A percentile compares a stretch with the other conserved stretches of the same genome.
Conservation (phyloP, 2,888 invertebrate genomes). For the Trachelus stipa region DNA sequence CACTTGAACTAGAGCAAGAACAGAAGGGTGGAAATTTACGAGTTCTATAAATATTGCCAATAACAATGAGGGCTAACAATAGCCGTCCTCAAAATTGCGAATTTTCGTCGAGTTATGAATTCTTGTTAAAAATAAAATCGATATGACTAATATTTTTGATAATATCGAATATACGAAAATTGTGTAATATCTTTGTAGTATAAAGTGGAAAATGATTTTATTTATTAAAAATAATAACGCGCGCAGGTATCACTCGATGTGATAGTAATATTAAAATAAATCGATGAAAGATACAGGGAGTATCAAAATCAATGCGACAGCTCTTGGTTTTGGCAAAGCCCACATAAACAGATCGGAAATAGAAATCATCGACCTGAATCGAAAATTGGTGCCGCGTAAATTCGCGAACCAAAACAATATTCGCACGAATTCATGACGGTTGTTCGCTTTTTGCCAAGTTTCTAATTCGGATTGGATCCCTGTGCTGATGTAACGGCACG, state of each 20-base stretch:
- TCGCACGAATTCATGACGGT: background rate
- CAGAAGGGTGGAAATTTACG: background rate
- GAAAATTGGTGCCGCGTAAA: background rate
- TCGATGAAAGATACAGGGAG: background rate
- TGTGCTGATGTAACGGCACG: background rate
- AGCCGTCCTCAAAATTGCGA: background rate
- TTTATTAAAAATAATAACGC: background rate
- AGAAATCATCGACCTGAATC: constrained; percentile 47
- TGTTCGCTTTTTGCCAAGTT: constrained; percentile 5
- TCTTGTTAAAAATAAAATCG: background rate
- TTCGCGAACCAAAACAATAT: constrained; percentile 7
- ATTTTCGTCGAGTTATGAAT: background rate
- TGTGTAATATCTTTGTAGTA: background rate
- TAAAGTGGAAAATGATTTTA: background rate
- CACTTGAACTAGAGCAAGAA: background rate
- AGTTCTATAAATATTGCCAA: background rate
- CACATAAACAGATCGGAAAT: constrained; percentile 50
- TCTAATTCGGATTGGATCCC: background rate
- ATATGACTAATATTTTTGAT: background rate
- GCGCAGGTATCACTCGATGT: background rate
- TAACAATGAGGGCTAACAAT: background rate
- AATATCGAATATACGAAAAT: background rate
- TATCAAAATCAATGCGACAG: background rate
- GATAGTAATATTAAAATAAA: background rate
- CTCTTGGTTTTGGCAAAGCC: constrained; percentile 40